Evolutionary conservation across 2,797 vertebrate species (phyloP).

Genomic region (Mormyrus proboscirostris): DNA sequence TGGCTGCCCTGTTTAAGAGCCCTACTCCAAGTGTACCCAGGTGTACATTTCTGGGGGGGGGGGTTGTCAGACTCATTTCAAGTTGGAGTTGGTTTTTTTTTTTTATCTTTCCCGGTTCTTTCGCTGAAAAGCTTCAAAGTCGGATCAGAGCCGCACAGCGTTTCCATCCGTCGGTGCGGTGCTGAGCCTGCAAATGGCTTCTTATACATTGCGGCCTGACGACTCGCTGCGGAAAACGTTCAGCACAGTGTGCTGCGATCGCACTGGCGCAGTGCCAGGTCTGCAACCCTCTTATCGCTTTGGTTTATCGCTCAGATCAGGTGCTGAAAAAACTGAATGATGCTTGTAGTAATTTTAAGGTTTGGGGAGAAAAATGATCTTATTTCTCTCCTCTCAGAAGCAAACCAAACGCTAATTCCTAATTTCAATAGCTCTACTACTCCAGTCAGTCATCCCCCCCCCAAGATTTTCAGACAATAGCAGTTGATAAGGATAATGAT

Average conservation of each 20-base stretch:
- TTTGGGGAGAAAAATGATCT: not conserved
- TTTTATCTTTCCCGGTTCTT: not conserved
- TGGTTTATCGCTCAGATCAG: not conserved
- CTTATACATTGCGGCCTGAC: not conserved
- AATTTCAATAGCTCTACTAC: not conserved
- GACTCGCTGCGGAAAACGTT: not conserved
- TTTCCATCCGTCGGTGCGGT: not conserved
- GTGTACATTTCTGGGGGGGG: not conserved
- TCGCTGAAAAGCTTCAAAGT: not conserved
- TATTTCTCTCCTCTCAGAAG: not conserved
- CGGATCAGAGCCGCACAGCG: not conserved
- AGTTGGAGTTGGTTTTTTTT: not conserved
- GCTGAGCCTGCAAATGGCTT: not conserved
- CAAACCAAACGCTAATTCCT: not conserved
- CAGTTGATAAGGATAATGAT: constrained; percentile 7
- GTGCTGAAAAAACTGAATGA: not conserved
- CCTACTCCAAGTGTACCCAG: not conserved
- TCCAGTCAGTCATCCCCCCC: not conserved
- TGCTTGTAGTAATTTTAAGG: not conserved
- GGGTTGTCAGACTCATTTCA: not conserved
- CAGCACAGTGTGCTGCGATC: not conserved
- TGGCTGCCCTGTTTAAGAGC: not conserved
- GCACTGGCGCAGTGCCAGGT: not conserved
- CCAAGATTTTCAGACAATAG: not conserved
- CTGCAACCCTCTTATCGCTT: not conserved